Conservation (phyloP, 2,888 invertebrate genomes). For the Chirona hameri region DNA sequence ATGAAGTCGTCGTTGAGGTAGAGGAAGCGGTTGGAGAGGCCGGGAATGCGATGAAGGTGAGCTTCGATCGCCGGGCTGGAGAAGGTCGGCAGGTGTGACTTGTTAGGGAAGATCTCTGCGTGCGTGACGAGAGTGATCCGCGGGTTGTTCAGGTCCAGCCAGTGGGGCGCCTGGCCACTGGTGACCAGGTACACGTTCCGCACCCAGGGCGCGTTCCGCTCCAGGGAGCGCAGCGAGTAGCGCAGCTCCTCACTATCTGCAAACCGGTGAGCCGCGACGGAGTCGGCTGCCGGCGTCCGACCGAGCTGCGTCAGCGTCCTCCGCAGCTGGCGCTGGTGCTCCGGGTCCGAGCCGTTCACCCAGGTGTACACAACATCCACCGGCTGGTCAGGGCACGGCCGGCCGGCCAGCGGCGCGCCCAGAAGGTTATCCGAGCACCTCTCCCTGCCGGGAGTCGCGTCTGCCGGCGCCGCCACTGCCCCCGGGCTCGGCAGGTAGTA, state of each 20-base stretch:
- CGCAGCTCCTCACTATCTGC: conserved; percentile 43
- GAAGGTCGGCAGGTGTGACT: conserved; percentile 66
- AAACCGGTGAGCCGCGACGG: background rate
- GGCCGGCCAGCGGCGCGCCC: no score
- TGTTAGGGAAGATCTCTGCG: conserved; percentile 57
- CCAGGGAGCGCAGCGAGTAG: conserved; percentile 62
- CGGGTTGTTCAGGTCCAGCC: no score
- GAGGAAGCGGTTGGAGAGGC: conserved; percentile 68
- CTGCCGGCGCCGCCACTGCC: no score
- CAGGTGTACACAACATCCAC: conserved; percentile 66
- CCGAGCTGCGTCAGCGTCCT: background rate
- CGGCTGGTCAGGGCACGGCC: conserved; percentile 41
- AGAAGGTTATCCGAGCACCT: no score
- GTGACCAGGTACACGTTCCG: conserved; percentile 73
- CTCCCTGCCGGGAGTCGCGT: no score
- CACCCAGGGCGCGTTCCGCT: conserved; percentile 73
- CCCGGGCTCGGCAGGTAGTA: no score
- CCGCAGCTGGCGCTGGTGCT: conserved; percentile 52
- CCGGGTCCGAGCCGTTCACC: conserved; percentile 75
- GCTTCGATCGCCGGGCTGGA: conserved; percentile 71
- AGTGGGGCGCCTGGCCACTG: conserved; percentile 69
- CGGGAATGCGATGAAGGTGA: conserved; percentile 65
- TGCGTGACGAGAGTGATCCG: no score
- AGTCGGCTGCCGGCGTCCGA: background rate
- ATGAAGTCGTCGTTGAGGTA: conserved; percentile 77